Base-by-base conservation (phyloP, 1,140 invertebrate genomes). In the Drosophila bocqueti region DNA sequence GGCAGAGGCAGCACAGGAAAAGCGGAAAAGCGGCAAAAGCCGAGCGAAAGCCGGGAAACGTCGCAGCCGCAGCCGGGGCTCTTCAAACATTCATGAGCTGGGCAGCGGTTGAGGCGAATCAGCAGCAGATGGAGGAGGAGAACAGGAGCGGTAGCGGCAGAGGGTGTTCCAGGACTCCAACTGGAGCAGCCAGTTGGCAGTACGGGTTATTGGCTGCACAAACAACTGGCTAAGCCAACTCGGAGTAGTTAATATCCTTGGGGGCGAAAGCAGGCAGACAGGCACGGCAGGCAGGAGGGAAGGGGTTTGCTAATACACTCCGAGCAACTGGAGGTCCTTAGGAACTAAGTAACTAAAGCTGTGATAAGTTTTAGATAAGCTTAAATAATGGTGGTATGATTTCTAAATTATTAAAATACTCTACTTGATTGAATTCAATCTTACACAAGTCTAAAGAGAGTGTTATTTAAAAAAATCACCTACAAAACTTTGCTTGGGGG, bases 31-130 rank as follows among this genome's bases (percentile, higher is more conserved):
- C 31, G 31, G 47, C 47, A 67, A 67, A 67, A 38, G 21, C 16
- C 40, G 67, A 34, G 66, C 54, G 16, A 69, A 52, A 42, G 66
- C 38, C 67, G 67, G 64, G 49, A 71, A 68, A 68, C 67, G 64
- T 68, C 67, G 67, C 63, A 68, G 67, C 67, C 67, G 64, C 67
- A 73, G 54, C 46, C 45, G 38, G 31, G 21, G 31, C 55, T 74
- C 54, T 73, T 74, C 67, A 74, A 74, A 74, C 71, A 74, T 74
- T 74, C 71, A 74, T 74, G 71, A 74, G 71, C 68, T 73, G 68
- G 71, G 71, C 55, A 73, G 67, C 55, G 67, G 68, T 73, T 73
- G 40, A 72, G 55, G 52, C 49, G 67, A 24, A 31, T 38, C 55
- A 24, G 40, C 8, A 59, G 15, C 40, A 36, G 38, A 40, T n/a